Percentiles rank a stretch among this genome's conserved stretches.
Evolutionary conservation across 2,888 invertebrate genomes (phyloP).

Genomic region (Proisotoma minuta): DNA sequence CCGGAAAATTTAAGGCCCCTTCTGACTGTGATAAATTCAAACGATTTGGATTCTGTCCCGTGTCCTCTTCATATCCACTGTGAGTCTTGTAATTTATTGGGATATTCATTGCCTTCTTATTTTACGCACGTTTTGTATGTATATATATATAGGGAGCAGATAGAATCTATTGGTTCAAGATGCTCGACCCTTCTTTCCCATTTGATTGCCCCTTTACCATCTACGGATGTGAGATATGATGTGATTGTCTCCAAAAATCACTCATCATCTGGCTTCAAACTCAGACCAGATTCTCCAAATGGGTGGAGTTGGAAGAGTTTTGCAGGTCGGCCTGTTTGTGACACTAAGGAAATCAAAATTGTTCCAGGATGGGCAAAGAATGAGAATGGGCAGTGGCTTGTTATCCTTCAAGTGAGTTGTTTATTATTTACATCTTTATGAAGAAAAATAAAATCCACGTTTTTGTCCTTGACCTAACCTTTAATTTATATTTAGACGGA

Average conservation of each 20-base stretch:
- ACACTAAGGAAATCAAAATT: conserved; percentile 44
- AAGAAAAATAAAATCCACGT: neutral
- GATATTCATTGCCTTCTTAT: neutral
- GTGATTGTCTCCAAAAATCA: conserved; percentile 26
- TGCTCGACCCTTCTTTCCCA: conserved; percentile 46
- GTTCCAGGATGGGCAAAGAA: conserved; percentile 47
- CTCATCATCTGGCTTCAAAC: conserved; percentile 26
- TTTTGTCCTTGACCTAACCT: neutral
- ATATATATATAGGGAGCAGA: conserved; percentile 30
- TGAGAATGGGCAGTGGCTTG: conserved; percentile 46
- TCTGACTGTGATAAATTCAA: conserved; percentile 45
- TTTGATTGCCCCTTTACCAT: conserved; percentile 45
- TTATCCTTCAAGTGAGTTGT: conserved; percentile 38
- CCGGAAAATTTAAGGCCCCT: conserved; percentile 28
- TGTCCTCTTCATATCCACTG: conserved; percentile 45
- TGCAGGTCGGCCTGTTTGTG: conserved; percentile 45
- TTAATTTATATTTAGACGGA: conserved; percentile 31
- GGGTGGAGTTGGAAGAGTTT: conserved; percentile 46
- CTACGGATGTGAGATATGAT: conserved; percentile 44
- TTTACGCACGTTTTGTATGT: conserved; percentile 9
- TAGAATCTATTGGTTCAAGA: conserved; percentile 42
- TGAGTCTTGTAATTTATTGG: conserved; percentile 26
- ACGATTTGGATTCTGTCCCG: conserved; percentile 46
- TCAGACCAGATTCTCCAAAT: conserved; percentile 21
- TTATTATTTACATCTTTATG: neutral